Base-by-base conservation (phyloP, 2,113 vertebrate species). In the Ctenodactylus gundi region DNA sequence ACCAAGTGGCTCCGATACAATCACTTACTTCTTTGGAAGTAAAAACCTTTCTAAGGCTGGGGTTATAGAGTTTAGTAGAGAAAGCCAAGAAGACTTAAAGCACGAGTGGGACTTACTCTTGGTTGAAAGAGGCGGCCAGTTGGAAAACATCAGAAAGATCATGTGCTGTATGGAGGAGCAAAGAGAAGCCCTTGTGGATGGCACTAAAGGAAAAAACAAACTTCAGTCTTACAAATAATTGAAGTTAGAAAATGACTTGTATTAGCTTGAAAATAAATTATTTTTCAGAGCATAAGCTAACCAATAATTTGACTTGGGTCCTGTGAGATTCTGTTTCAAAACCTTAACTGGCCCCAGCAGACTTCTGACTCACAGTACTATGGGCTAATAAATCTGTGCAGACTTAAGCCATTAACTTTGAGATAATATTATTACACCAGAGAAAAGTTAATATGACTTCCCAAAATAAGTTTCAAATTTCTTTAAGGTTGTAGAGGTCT, bases 131-230 rank as follows among this genome's bases (percentile, higher is more conserved):
- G 29, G 0, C 5, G 82, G 8, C 41, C 34, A 10, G 9, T 44
- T 29, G 7, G 65, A 88, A 88, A 77, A 7, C 31, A 7, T 4
- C n/a, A 53, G 44, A 23, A 81, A 85, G 73, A 72, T 73, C 4
- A 11, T 17, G 4, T 6, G 3, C 3, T 31, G 14, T 18, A 7
- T 8, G 10, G 1, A 27, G 7, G 4, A 60, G 5, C 3, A 20
- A 86, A 82, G 36, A 15, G 13, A 82, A 82, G 20, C 4, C 20
- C 0, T 7, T 0, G 11, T 3, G 1, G 17, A 58, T 0, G n/a
- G 21, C 7, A 17, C 8, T 6, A n/a, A 36, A 55, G 44, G 23
- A 80, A 75, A n/a, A 41, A 14, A 65, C 12, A 14, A 2, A 68
- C 12, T 15, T 41, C 17, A 23, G 18, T 20, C 27, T 70, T 68